Percentiles rank a stretch among this genome's conserved stretches.
These are phyloP conservation scores for Falco columbarius DNA, from an alignment of 2,797 vertebrate species.

Conservation along the genomic window DNA sequence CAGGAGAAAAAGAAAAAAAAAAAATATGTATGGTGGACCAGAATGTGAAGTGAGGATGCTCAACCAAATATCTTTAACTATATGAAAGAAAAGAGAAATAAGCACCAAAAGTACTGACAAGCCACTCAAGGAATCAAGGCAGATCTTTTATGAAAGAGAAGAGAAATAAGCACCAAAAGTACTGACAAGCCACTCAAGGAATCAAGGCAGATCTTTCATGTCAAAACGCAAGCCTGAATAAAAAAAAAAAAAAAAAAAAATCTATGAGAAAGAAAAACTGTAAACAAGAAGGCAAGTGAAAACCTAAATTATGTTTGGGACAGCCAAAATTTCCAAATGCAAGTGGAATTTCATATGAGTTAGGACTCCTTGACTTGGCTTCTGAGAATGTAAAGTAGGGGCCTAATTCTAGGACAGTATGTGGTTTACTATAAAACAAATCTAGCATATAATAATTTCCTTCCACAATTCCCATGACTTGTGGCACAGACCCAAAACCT, in stretches of 20 bases:
- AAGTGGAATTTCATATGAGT: neutral
- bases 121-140: neutral
- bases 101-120: neutral
- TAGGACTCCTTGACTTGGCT: neutral
- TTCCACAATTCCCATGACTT: conserved; percentile 64
- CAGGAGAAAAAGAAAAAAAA: neutral
- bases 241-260: neutral
- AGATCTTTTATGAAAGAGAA: neutral
- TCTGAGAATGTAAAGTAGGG: neutral
- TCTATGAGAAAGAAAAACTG: neutral
- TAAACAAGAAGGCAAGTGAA: neutral
- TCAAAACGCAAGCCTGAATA: neutral
- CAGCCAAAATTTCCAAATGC: neutral
- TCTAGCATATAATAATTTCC: conserved; percentile 63
- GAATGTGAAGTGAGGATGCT: neutral
- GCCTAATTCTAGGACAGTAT: conserved; percentile 32
- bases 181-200: neutral
- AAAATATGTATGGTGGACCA: neutral
- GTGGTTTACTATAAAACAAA: conserved; percentile 60
- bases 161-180: neutral
- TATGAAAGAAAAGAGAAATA: neutral
- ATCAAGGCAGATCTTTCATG: neutral
- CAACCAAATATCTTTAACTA: neutral
- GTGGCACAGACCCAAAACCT: conserved; percentile 41
- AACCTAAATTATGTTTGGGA: neutral